These are phyloP conservation scores for Automeris io DNA, from an alignment of 2,888 invertebrate species.

Conservation along the genomic window DNA sequence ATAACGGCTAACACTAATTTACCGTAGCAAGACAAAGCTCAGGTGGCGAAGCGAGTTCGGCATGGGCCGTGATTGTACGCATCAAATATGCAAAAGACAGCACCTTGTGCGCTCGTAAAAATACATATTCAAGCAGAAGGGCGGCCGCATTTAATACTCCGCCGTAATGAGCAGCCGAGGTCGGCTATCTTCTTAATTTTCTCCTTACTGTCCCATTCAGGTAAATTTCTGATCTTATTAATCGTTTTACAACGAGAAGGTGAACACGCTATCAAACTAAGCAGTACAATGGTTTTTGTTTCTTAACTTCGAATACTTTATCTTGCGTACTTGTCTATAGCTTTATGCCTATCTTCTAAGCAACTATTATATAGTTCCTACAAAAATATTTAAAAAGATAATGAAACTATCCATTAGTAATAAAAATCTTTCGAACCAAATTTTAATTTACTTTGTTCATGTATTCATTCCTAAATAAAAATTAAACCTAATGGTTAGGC, in stretches of 20 bases:
- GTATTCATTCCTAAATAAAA: no score
- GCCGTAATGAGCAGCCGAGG: conserved; percentile 64
- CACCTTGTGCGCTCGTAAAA: conserved; percentile 65
- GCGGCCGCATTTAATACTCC: conserved; percentile 66
- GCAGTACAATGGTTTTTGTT: conserved; percentile 11
- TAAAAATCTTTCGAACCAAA: no score
- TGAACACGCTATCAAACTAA: conserved; percentile 32
- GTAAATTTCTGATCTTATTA: conserved; percentile 54
- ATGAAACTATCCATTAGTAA: no score
- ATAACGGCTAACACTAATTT: no score
- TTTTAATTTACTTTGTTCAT: no score
- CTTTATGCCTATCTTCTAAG: no score
- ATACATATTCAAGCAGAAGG: conserved; percentile 71
- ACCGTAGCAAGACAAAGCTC: conserved; percentile 16
- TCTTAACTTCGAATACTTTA: not conserved
- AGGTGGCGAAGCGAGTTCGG: conserved; percentile 26
- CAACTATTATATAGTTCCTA: no score
- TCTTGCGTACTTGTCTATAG: no score
- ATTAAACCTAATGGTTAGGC: no score
- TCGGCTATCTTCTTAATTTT: conserved; percentile 67
- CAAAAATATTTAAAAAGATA: no score
- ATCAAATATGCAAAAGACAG: conserved; percentile 66
- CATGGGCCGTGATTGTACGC: conserved; percentile 59
- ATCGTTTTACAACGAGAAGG: conserved; percentile 46
- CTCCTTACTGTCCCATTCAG: conserved; percentile 59